Evolutionary conservation across 2,888 invertebrate genomes (phyloP), one percentile per base, ranked within the genome.

Genomic region (Tholera decimalis): DNA sequence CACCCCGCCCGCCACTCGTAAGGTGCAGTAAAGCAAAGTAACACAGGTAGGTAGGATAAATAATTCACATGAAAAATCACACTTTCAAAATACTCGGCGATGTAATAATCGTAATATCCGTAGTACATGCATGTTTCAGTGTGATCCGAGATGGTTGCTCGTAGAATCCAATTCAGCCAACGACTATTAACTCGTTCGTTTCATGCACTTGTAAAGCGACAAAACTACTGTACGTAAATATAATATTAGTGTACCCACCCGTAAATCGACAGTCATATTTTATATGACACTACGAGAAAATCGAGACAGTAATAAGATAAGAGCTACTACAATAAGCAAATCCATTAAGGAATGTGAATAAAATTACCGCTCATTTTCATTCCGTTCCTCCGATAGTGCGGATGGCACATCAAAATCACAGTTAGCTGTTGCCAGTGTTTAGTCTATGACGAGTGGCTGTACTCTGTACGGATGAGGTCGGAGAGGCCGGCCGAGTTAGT

Each of bases 181-280:
- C 92, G 91, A 89, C 91, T 91, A 91, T 86, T 80, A 84, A 84
- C 71, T 87, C 86, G 72, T 86, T 89, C 91, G 87, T 78, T 83
- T 89, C 94, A 94, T 94, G 94, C 94, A 95, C 94, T 92, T 91
- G 91, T 92, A 92, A 94, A 94, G 94, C 94, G 92, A 93, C 94
- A 93, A 93, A 92, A 93, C 95, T 95, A 95, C 95, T 92, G 89
- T 93, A 94, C 92, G 93, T 93, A 94, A 92, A 93, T 91, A 93
- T 92, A 93, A 93, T 91, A 94, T 94, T 93, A 94, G 94, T 93
- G 94, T 94, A 94, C 95, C 94, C 94, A 95, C 94, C 94, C 94
- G 89, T 91, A 81, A 89, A 93, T 93, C 93, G 94, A 93, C 92
- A 92, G 86, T 91, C 92, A 90, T 92, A 89, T 90, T 85, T 85